Evolutionary conservation across 2,797 vertebrate genomes (phyloP), one percentile per base, ranked within the genome.

Genomic region (Microhierax caerulescens): DNA sequence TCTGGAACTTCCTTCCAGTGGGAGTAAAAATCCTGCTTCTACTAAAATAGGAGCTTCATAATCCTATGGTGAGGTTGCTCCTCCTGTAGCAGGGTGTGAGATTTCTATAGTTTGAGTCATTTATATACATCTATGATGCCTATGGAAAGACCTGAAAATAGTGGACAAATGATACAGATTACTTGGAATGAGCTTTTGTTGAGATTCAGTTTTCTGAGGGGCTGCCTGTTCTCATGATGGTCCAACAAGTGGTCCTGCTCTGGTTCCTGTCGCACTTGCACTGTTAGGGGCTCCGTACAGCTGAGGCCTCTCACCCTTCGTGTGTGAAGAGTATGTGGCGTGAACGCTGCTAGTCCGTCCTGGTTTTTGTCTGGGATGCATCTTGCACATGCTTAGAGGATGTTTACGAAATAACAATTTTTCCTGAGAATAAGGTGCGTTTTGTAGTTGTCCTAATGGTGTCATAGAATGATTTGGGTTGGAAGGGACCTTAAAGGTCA

Each of bases 301-400:
- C 19, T 59, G 36, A 50, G 34, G 17, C 21, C 16, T 72, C 59
- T 89, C 28, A 9, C 76, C n/a, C 30, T 51, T 53, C 32, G 57
- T 50, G 30, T 50, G 11, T 13, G 13, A 82, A 57, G 36, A 45
- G 12, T 28, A 19, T 48, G 36, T 51, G 45, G 11, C 21, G 45
- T 43, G 43, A 88, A 27, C 1, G 2, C 57, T 81, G 56, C 59
- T 86, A 39, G 30, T 60, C 48, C 50, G 21, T 43, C 50, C 65
- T 87, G 25, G 60, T 91, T 91, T 53, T 68, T 67, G 39, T 18
- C 53, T 68, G 61, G 30, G 18, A 28, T 78, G 32, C n/a, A 5
- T 67, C 4, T 54, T 50, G 15, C 0, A 0, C 43, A 16, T 7
- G n/a, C 15, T 48, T 75, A 56, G 25, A 75, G 28, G 18, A n/a